phyloP scores from a whole-genome alignment of 2,797 vertebrate genomes.

The Apodemus agrarius region DNA sequence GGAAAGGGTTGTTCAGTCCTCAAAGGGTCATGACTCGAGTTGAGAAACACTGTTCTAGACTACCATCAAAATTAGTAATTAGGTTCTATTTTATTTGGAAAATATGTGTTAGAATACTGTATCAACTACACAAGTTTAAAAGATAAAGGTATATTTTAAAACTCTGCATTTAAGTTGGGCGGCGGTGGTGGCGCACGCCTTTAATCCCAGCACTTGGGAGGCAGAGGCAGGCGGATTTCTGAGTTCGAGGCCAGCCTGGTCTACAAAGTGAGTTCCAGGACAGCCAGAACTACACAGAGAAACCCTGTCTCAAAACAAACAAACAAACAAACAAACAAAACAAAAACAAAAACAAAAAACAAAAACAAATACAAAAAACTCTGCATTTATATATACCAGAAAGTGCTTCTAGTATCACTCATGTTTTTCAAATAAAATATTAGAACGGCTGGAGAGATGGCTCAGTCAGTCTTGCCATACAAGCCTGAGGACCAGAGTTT shows the following conservation, averaged over 20 bases:
- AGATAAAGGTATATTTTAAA: conserved; percentile 37
- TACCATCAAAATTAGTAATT: conserved; percentile 28
- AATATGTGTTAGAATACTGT: conserved; percentile 6
- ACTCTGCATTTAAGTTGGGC: neutral
- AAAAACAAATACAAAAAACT: no score
- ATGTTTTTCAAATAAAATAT: conserved; percentile 27
- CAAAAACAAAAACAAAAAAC: no score
- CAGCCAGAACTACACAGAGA: no score
- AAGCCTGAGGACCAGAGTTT: neutral
- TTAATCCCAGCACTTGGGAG: no score
- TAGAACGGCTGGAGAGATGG: neutral
- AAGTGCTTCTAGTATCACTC: conserved; percentile 37
- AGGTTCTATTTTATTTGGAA: conserved; percentile 24
- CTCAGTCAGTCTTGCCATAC: neutral
- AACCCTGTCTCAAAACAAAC: no score
- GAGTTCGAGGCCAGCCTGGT: no score
- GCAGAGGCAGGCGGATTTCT: no score
- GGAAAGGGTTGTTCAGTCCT: neutral
- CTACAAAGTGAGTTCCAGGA: no score
- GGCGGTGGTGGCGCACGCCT: no score
- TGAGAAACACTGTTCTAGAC: neutral
- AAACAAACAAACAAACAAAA: no score
- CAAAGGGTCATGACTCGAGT: neutral
- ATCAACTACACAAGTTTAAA: conserved; percentile 30
- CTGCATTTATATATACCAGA: conserved; percentile 24